Evolutionary conservation across 2,888 invertebrate species (phyloP).

Genomic region (Drosophila kanekoi): DNA sequence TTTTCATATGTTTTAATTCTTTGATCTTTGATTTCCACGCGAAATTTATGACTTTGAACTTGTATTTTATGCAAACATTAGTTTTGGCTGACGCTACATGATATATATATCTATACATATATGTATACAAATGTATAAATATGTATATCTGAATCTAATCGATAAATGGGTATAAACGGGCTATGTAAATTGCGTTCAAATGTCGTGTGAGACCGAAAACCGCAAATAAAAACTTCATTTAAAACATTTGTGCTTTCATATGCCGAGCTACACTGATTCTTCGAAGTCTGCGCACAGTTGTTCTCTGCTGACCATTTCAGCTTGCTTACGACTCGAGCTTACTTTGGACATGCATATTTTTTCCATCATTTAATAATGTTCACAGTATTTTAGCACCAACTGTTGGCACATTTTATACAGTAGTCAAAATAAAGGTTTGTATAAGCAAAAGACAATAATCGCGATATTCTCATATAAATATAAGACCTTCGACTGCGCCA

Average conservation of each 20-base stretch:
- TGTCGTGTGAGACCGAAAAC: constrained; percentile 19
- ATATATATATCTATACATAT: constrained; percentile 7
- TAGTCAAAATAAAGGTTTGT: constrained; percentile 25
- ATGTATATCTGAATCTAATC: constrained; percentile 37
- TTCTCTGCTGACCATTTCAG: neutral
- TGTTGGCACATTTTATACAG: constrained; percentile 34
- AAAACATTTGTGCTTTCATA: neutral
- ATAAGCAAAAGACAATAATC: constrained; percentile 21
- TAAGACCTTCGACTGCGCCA: constrained; percentile 23
- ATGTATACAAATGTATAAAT: neutral
- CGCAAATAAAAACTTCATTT: constrained; percentile 17
- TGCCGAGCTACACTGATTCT: constrained; percentile 17
- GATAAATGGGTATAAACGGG: constrained; percentile 55
- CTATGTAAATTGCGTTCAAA: constrained; percentile 62
- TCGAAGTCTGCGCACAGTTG: constrained; percentile 5
- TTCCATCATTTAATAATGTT: accelerated
- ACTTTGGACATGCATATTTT: too few relatives aligned
- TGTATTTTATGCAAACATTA: constrained; percentile 37
- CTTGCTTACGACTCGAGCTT: neutral
- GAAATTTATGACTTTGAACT: constrained; percentile 50
- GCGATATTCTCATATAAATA: constrained; percentile 41
- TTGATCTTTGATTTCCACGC: constrained; percentile 51
- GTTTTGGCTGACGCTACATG: constrained; percentile 9
- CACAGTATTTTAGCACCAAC: constrained; percentile 18
- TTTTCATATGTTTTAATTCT: constrained; percentile 22